Conservation (phyloP, 2,888 invertebrate species). For the Mesodorylaimus sp. region DNA sequence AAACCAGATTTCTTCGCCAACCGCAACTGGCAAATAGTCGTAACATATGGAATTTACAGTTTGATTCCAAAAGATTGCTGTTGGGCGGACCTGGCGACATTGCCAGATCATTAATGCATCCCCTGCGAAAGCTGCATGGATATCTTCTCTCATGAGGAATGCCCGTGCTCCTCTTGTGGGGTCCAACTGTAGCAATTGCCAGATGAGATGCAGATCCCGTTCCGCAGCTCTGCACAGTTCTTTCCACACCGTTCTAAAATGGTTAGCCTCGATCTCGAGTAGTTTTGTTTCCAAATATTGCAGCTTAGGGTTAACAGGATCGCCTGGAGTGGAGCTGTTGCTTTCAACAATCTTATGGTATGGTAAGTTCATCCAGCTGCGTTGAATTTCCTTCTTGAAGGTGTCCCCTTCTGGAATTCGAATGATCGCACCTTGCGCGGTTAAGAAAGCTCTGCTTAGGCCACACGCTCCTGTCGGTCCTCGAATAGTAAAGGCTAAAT, state of each 20-base stretch:
- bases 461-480: too few relatives aligned
- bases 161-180: constrained; percentile 7
- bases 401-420: too few relatives aligned
- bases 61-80: constrained; percentile 2
- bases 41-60: constrained; percentile 5
- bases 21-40: not conserved
- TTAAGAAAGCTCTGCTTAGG: too few relatives aligned
- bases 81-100: not conserved
- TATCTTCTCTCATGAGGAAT: constrained; percentile 1
- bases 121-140: constrained; percentile 5
- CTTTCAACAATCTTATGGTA: too few relatives aligned
- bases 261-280: not conserved
- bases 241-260: constrained; percentile 1
- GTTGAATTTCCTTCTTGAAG: too few relatives aligned
- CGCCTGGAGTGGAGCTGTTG: too few relatives aligned
- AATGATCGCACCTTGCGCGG: too few relatives aligned
- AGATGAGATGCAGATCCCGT: not conserved
- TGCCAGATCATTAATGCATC: constrained; percentile 6
- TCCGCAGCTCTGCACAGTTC: constrained; percentile 2
- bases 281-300: not conserved
- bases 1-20: not conserved
- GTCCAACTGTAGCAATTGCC: constrained; percentile 2
- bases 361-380: too few relatives aligned
- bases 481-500: too few relatives aligned
- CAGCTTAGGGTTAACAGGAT: constrained; percentile 2